Percentiles rank a stretch among this genome's conserved stretches.
Conservation (phyloP, 2,888 invertebrate species). For the Cinara cedri region DNA sequence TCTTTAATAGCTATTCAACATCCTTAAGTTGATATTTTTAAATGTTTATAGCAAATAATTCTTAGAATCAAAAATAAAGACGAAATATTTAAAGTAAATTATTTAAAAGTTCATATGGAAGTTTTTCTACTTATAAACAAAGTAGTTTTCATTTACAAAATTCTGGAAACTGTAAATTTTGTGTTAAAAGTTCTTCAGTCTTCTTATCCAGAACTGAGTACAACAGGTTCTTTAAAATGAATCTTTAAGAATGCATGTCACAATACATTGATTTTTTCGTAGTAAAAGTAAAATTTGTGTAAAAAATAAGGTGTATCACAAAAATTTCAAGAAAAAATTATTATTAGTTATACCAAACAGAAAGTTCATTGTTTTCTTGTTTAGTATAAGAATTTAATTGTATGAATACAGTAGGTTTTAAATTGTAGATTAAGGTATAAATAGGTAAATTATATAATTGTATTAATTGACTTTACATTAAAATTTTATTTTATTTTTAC, state of each 20-base stretch:
- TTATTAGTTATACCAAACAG: too few relatives aligned
- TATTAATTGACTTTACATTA: too few relatives aligned
- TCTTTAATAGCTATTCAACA: slow-evolving; percentile 1
- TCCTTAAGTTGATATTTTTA: slow-evolving; percentile 17
- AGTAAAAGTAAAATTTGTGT: not conserved
- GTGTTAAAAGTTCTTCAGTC: slow-evolving; percentile 17
- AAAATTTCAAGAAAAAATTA: slow-evolving; percentile 5
- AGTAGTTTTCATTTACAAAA: not conserved
- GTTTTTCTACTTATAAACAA: slow-evolving; percentile 7
- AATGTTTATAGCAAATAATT: slow-evolving; percentile 25
- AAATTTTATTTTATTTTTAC: too few relatives aligned
- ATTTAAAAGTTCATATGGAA: slow-evolving; percentile 5
- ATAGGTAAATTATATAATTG: too few relatives aligned
- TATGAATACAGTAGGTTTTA: too few relatives aligned
- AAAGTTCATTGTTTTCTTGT: too few relatives aligned
- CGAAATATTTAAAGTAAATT: not conserved
- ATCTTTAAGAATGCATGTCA: slow-evolving; percentile 4
- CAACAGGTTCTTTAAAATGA: not conserved
- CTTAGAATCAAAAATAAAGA: slow-evolving; percentile 26
- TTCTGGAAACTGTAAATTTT: slow-evolving; percentile 20
- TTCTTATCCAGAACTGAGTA: not conserved
- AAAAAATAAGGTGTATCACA: not conserved
- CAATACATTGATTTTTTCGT: not conserved
- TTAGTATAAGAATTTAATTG: too few relatives aligned
- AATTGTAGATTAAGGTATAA: too few relatives aligned